Evolutionary conservation across 2,888 invertebrate species (phyloP).

Genomic region (Itoplectis maculator): DNA sequence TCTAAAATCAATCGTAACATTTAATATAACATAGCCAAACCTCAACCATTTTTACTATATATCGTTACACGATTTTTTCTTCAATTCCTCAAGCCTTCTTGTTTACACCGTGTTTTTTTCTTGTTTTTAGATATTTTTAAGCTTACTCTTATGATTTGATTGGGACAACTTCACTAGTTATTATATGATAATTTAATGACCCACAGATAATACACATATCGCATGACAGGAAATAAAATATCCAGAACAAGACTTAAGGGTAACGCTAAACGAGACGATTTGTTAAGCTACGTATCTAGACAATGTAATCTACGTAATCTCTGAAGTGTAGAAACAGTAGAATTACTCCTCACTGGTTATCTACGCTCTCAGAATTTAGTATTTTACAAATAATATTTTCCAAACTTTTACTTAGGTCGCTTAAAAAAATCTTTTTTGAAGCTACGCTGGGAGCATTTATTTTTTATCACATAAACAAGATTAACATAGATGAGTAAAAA

Average conservation of each 20-base stretch:
- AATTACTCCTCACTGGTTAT: slow-evolving; percentile 1
- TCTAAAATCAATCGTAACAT: slow-evolving; percentile 73
- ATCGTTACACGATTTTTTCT: slow-evolving; percentile 64
- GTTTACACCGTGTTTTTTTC: slow-evolving; percentile 38
- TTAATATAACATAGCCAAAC: slow-evolving; percentile 66
- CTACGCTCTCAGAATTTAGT: background rate
- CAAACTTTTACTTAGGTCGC: background rate
- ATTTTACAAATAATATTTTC: background rate
- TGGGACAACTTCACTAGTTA: slow-evolving; percentile 67
- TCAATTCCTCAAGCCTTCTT: slow-evolving; percentile 70
- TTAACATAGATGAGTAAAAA: no score
- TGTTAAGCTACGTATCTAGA: slow-evolving; percentile 15
- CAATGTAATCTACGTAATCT: background rate
- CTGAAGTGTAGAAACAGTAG: background rate
- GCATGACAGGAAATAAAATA: slow-evolving; percentile 65
- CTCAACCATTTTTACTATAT: slow-evolving; percentile 56
- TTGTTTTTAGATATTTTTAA: slow-evolving; percentile 20
- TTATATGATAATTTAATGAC: slow-evolving; percentile 60
- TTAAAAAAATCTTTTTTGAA: no score
- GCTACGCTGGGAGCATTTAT: no score
- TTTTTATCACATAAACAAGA: no score
- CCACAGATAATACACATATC: slow-evolving; percentile 65
- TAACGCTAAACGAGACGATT: slow-evolving; percentile 56
- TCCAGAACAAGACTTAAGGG: slow-evolving; percentile 57
- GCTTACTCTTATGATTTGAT: slow-evolving; percentile 50